Evolutionary conservation across 2,797 vertebrate genomes (phyloP), one percentile per base, ranked within the genome.

Genomic region (Gobionotothen gibberifrons): DNA sequence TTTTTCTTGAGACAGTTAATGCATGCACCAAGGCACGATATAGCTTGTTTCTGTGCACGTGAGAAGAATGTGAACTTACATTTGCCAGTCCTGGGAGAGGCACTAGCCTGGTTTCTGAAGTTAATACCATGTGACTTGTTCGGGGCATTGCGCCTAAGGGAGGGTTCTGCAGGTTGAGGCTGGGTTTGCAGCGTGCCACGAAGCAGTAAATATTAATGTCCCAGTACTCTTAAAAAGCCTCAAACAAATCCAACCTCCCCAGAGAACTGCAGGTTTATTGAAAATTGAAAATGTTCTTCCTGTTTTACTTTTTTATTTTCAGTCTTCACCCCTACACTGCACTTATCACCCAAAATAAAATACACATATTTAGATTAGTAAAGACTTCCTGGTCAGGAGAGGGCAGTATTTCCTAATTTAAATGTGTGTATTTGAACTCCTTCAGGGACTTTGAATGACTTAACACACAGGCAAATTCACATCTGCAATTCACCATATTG

Each of bases 341-440:
- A 26, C 26, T 26, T 26, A 26, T 26, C 4, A 4, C 26, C 26
- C 26, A 26, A 26, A 26, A 26, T 26, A 26, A 26, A 26, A 26
- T 26, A 5, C 26, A 26, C 26, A 26, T 26, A 26, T 26, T 26
- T 26, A 26, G 26, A 26, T 26, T 26, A 26, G 26, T 26, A 26
- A 26, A 26, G 26, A 26, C 26, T 26, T 26, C 26, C 47, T 71
- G n/a, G 81, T 65, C 86, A 85, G 73, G n/a, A 88, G 86, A 76
- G 75, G 82, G 86, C 82, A 83, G 78, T 63, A 36, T 87, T 56
- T 81, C 72, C 52, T 9, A 64, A 16, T 58, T 36, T 40, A 32
- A 70, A 57, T 46, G 26, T n/a, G 26, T 60, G 19, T 46, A 21
- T 43, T 66, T 61, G 14, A 4, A 12, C 26, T 48, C 44, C 10